A percentile compares a stretch with the other conserved stretches of the same genome.
phyloP scores from a whole-genome alignment of 2,888 invertebrate genomes.

The Caenorhabditis drosophilae region DNA sequence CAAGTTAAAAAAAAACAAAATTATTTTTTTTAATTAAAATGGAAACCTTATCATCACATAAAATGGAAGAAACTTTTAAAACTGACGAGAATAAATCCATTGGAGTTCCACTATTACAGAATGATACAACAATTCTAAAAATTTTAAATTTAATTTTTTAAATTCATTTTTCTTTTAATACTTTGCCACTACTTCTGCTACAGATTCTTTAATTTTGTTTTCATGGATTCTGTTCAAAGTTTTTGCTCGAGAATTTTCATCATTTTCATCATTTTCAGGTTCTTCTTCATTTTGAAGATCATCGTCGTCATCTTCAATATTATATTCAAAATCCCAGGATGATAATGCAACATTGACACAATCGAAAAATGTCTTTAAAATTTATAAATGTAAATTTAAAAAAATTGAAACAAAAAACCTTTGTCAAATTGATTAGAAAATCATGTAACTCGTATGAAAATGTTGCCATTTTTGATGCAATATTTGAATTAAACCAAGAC shows the following conservation, averaged over 20 bases:
- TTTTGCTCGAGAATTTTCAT: no score
- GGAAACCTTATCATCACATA: constrained; percentile 21
- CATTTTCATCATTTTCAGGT: constrained; percentile 13
- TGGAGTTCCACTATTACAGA: constrained; percentile 21
- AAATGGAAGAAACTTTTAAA: constrained; percentile 8
- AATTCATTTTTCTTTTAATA: not conserved
- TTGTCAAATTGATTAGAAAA: constrained; percentile 11
- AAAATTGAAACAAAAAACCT: not conserved
- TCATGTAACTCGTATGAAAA: constrained; percentile 14
- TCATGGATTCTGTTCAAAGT: no score
- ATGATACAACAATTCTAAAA: constrained; percentile 18
- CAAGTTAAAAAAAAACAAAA: not conserved
- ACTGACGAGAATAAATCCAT: constrained; percentile 10
- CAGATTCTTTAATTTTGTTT: constrained; percentile 1
- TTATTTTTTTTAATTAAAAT: no score
- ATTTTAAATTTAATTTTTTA: not conserved
- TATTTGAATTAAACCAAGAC: constrained; percentile 17
- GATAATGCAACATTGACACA: constrained; percentile 11
- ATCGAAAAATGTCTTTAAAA: constrained; percentile 10
- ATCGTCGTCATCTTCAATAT: not conserved
- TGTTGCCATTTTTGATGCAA: constrained; percentile 6
- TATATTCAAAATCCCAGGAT: constrained; percentile 17
- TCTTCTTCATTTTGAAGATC: constrained; percentile 12
- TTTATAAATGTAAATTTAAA: not conserved
- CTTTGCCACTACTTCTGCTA: constrained; percentile 12